A percentile compares a stretch with the other conserved stretches of the same genome.
These are phyloP conservation scores for Tiliacea aurago DNA, from an alignment of 2,888 invertebrate species.

Conservation along the genomic window DNA sequence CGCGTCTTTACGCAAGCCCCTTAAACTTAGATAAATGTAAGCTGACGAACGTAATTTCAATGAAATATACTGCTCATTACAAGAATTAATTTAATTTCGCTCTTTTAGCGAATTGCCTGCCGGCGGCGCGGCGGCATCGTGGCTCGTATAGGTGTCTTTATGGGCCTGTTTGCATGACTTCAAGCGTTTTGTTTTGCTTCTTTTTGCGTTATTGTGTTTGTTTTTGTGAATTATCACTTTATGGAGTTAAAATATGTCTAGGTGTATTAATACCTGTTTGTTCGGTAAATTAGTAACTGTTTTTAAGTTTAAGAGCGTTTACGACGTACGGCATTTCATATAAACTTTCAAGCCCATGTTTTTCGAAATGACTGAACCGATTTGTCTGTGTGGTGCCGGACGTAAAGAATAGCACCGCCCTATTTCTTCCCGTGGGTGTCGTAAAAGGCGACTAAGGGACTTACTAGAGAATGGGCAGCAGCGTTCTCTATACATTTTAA, in stretches of 20 bases:
- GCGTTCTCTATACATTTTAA: no score
- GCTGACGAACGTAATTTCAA: slow-evolving; percentile 84
- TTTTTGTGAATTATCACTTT: slow-evolving; percentile 15
- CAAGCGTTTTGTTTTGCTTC: slow-evolving; percentile 37
- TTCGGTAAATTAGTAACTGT: no score
- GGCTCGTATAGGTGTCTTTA: slow-evolving; percentile 59
- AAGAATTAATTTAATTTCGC: slow-evolving; percentile 77
- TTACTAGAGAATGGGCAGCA: no score
- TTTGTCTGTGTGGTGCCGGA: no score
- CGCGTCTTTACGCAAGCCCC: slow-evolving; percentile 79
- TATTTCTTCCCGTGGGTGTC: no score
- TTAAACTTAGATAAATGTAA: slow-evolving; percentile 84
- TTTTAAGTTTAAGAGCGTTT: no score
- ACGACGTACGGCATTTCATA: no score
- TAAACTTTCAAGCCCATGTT: no score
- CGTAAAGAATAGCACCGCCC: no score
- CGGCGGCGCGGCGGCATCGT: slow-evolving; percentile 39
- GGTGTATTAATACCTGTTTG: no score
- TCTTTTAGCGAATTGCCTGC: slow-evolving; percentile 70
- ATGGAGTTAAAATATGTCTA: background rate
- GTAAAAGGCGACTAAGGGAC: no score
- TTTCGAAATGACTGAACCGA: no score
- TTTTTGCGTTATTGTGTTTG: slow-evolving; percentile 25
- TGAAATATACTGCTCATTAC: slow-evolving; percentile 81
- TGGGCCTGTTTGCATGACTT: slow-evolving; percentile 43